Percentiles rank a stretch among this genome's conserved stretches.
Evolutionary conservation across 2,797 vertebrate genomes (phyloP).

Genomic region (Sebastiscus albofasciatus): DNA sequence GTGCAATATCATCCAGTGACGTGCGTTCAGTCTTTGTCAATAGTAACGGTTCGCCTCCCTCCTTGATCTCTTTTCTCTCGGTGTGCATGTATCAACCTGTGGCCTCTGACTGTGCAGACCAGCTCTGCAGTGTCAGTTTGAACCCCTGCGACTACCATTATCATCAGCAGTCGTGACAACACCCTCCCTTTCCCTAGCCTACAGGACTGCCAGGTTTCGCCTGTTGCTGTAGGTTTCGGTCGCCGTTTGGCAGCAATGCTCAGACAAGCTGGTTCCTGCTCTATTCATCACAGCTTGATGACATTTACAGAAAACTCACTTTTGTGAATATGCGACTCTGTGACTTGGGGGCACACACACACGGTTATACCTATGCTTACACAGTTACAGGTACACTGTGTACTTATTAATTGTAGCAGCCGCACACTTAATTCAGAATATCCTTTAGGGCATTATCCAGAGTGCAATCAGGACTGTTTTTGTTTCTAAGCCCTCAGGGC

Average conservation of each 20-base stretch:
- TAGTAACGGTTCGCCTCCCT: conserved; percentile 65
- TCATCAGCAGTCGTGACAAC: conserved; percentile 64
- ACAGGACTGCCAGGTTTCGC: conserved; percentile 85
- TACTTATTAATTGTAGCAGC: neutral
- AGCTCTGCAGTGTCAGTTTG: conserved; percentile 78
- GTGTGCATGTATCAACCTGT: conserved; percentile 75
- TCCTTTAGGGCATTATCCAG: conserved; percentile 12
- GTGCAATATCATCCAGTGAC: conserved; percentile 25
- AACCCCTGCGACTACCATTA: conserved; percentile 67
- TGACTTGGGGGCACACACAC: conserved; percentile 39
- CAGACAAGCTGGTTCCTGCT: conserved; percentile 85
- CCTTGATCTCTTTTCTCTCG: conserved; percentile 21
- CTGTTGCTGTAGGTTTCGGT: conserved; percentile 85
- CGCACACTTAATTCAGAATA: conserved; percentile 10
- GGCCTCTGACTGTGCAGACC: conserved; percentile 79
- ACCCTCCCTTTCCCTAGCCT: conserved; percentile 72
- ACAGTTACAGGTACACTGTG: neutral
- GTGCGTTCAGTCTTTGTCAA: conserved; percentile 40
- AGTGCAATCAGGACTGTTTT: conserved; percentile 27
- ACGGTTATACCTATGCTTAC: neutral
- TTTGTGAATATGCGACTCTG: conserved; percentile 43
- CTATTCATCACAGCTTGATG: conserved; percentile 67
- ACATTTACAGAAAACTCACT: conserved; percentile 59
- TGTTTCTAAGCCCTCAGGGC: conserved; percentile 67
- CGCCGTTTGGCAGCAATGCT: conserved; percentile 71